Percentiles rank a stretch among this genome's conserved stretches.
phyloP scores from a whole-genome alignment of 1,140 invertebrate genomes.

The Bombus polaris region DNA sequence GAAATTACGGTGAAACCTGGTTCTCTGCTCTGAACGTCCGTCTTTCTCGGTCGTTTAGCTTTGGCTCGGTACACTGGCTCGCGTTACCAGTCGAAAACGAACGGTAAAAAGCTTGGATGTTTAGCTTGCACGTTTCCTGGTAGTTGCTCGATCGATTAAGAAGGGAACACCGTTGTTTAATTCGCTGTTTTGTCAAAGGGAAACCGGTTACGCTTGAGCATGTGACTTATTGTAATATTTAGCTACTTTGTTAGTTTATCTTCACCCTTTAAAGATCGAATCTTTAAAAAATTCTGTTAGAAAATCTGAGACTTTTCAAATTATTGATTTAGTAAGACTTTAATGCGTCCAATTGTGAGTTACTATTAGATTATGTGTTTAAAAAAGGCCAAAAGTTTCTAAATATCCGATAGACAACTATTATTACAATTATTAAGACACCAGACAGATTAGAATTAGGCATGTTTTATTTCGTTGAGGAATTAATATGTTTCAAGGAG shows the following conservation, averaged over 20 bases:
- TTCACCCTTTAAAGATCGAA: neutral
- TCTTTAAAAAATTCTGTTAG: too few relatives aligned
- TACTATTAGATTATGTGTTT: too few relatives aligned
- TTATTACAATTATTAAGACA: too few relatives aligned
- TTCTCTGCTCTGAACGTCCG: neutral
- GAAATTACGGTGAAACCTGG: slow-evolving; percentile 27
- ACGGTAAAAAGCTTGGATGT: slow-evolving; percentile 15
- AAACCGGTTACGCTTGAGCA: neutral
- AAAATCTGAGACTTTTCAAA: too few relatives aligned
- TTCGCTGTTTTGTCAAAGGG: neutral
- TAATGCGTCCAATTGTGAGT: too few relatives aligned
- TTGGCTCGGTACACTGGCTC: neutral
- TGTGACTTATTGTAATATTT: neutral
- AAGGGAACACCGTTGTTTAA: neutral
- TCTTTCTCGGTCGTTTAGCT: neutral
- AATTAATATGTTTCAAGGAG: neutral
- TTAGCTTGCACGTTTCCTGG: neutral
- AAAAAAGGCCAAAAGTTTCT: too few relatives aligned
- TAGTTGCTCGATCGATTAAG: neutral
- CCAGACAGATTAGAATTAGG: too few relatives aligned
- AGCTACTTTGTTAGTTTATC: neutral
- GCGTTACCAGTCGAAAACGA: slow-evolving; percentile 13
- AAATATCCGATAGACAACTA: too few relatives aligned
- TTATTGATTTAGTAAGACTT: too few relatives aligned
- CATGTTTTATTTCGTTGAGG: neutral